Base-by-base conservation (phyloP, 2,888 invertebrate species). In the Malachius bipustulatus region DNA sequence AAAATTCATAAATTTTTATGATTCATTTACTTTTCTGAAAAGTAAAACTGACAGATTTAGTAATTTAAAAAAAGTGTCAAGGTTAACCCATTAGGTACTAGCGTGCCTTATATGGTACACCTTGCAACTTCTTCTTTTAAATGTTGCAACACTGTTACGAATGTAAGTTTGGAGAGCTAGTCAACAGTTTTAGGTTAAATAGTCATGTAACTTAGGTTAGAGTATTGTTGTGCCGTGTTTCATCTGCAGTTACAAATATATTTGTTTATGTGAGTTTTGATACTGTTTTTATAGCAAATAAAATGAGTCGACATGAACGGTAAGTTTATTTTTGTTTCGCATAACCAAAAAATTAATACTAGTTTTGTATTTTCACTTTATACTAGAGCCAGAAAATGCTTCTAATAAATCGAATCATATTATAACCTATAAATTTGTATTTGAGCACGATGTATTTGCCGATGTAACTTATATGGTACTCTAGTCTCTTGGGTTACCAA, bases 401-500 rank as follows among this genome's bases (percentile, higher is more conserved):
- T 19, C 6, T 19, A 19, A 6, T 8, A 6, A 19, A 8, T 8
- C n/a, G 24, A 19, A 19, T 6, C n/a, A n/a, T 19, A 6, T 19
- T n/a, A 19, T 19, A 19, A 19, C 24, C n/a, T 19, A 19, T n/a
- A 19, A 19, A 19, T 8, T 8, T 19, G n/a, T 19, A n/a, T 8
- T 19, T 19, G 6, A n/a, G n/a, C 6, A 19, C n/a, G 24, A 19
- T 19, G 24, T n/a, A n/a, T 19, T 19, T 19, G 6, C n/a, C n/a
- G n/a, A 19, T 19, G 24, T 19, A 19, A 19, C 24, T 19, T 19
- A 19, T 19, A 8, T 19, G 24, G n/a, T n/a, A 8, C 24, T 8
- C 6, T 19, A n/a, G 24, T 19, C n/a, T 19, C 24, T 19, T 19
- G n/a, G 24, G n/a, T n/a, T 19, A 19, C 24, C 24, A 19, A 19